phyloP scores from a whole-genome alignment of 2,888 invertebrate species.

The Leptura quadrifasciata region DNA sequence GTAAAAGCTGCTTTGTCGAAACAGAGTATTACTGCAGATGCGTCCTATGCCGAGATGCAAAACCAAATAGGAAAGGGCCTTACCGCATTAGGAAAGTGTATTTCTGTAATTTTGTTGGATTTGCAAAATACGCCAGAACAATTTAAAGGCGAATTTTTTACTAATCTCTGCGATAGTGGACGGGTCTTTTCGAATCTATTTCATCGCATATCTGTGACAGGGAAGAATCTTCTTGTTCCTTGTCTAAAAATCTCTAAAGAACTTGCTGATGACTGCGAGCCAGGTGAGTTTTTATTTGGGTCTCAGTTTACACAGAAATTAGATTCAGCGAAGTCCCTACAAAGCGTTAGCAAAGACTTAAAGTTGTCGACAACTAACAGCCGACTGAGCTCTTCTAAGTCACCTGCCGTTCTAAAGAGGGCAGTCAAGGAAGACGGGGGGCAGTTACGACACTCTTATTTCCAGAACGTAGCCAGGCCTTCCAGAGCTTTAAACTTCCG shows the following conservation, averaged over 20 bases:
- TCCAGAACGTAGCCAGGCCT: not conserved
- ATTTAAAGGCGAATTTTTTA: no score
- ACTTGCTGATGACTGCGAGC: conserved; percentile 18
- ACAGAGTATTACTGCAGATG: not conserved
- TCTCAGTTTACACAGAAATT: not conserved
- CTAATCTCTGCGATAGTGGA: conserved; percentile 36
- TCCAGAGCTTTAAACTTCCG: not conserved
- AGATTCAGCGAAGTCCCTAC: not conserved
- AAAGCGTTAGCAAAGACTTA: not conserved
- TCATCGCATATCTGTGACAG: conserved; percentile 31
- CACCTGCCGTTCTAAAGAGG: not conserved
- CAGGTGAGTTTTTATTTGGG: conserved; percentile 33
- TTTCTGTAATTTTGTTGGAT: no score
- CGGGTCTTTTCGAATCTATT: conserved; percentile 33
- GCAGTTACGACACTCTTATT: not conserved
- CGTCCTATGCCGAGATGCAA: conserved; percentile 2
- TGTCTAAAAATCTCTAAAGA: conserved; percentile 25
- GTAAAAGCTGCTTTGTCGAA: not conserved
- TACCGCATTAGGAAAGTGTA: no score
- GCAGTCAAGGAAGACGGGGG: not conserved
- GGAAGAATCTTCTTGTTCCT: conserved; percentile 31
- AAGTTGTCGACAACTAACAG: not conserved
- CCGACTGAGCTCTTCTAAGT: not conserved
- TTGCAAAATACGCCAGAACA: no score
- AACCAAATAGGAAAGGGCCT: not conserved